These are phyloP conservation scores for Drosophila seguyi DNA, from an alignment of 1,140 invertebrate species.

Conservation along the genomic window DNA sequence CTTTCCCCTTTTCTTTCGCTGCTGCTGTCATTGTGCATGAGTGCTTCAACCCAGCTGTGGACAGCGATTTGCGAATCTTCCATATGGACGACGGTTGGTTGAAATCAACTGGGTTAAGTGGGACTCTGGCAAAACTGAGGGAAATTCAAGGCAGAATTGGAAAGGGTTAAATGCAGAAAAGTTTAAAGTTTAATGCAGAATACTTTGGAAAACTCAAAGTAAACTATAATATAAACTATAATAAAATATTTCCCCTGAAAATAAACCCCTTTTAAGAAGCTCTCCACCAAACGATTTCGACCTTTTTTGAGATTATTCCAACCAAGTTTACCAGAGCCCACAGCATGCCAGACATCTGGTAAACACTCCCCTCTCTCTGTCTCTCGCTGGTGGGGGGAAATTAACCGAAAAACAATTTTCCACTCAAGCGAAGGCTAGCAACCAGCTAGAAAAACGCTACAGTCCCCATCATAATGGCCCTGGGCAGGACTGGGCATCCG, in stretches of 20 bases:
- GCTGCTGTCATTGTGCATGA: constrained; percentile 56
- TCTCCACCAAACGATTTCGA: constrained; percentile 35
- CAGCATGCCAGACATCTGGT: constrained; percentile 57
- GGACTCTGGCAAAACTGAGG: neutral
- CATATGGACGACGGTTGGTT: neutral
- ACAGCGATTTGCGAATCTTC: neutral
- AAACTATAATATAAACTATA: too few species aligned
- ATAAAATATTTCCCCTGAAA: too few species aligned
- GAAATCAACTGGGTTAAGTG: constrained; percentile 32
- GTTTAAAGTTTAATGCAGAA: neutral
- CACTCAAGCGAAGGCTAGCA: constrained; percentile 72
- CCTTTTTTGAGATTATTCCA: constrained; percentile 1
- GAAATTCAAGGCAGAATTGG: neutral
- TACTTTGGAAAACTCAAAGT: neutral
- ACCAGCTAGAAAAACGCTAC: constrained; percentile 75
- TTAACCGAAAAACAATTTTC: constrained; percentile 80
- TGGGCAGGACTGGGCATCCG: constrained; percentile 57
- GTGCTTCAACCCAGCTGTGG: constrained; percentile 21
- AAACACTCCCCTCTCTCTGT: neutral
- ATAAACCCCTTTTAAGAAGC: neutral
- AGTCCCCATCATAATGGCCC: constrained; percentile 41
- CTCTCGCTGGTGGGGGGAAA: constrained; percentile 35
- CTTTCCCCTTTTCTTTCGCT: constrained; percentile 21
- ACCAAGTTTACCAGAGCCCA: constrained; percentile 21
- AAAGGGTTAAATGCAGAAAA: neutral